Percentiles rank a stretch among this genome's conserved stretches.
These are phyloP conservation scores for Lagodon rhomboides DNA, from an alignment of 2,797 vertebrate genomes.

Conservation along the genomic window DNA sequence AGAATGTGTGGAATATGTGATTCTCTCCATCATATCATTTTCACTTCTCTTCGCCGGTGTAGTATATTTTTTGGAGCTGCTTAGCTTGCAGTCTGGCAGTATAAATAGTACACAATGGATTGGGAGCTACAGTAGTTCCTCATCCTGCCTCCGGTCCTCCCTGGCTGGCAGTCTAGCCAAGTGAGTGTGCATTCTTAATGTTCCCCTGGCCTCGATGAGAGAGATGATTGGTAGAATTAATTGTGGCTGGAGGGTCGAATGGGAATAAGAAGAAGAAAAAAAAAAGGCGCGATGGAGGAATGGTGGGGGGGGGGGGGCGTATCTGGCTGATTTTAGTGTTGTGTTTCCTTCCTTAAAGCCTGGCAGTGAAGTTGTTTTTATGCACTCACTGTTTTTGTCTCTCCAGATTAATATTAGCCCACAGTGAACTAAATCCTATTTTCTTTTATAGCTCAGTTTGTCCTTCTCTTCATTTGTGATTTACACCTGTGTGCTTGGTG, in stretches of 20 bases:
- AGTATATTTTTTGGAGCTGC: conserved; percentile 52
- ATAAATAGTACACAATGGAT: conserved; percentile 65
- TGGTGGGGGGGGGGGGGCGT: not conserved
- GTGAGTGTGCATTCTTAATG: conserved; percentile 85
- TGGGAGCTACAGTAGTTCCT: conserved; percentile 55
- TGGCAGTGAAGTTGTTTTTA: conserved; percentile 55
- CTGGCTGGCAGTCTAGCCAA: conserved; percentile 63
- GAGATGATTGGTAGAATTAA: conserved; percentile 85
- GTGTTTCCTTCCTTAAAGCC: conserved; percentile 58
- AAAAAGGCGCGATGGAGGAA: conserved; percentile 45
- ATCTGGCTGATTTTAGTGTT: conserved; percentile 64
- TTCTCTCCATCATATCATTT: conserved; percentile 32
- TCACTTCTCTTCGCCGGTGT: not conserved
- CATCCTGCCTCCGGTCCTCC: conserved; percentile 66
- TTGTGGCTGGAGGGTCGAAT: conserved; percentile 84
- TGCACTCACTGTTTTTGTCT: conserved; percentile 46
- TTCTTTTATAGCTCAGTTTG: conserved; percentile 69
- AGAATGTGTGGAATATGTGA: conserved; percentile 57
- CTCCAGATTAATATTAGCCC: conserved; percentile 57
- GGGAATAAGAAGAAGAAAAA: conserved; percentile 56
- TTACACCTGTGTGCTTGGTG: conserved; percentile 62
- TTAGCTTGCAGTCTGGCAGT: conserved; percentile 69
- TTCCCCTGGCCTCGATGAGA: conserved; percentile 78
- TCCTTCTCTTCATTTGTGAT: conserved; percentile 53
- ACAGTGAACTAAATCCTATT: conserved; percentile 58